These are phyloP conservation scores for Mus spicilegus DNA, from an alignment of 2,113 vertebrate species.

Conservation along the genomic window DNA sequence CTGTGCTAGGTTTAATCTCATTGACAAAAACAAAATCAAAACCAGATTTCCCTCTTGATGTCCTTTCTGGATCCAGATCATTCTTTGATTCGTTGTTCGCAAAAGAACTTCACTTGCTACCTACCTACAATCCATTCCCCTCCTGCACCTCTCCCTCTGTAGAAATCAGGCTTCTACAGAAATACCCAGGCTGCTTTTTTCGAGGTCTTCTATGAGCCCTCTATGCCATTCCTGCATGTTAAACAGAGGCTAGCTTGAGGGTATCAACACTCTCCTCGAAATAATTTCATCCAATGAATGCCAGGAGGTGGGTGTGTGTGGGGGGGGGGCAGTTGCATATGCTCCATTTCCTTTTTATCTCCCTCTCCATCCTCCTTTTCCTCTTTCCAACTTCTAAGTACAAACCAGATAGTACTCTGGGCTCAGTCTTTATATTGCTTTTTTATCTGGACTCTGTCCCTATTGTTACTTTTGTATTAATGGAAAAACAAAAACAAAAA, in stretches of 20 bases:
- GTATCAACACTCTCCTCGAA: conserved; percentile 7
- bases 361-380: background rate
- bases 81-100: background rate
- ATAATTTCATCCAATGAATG: background rate
- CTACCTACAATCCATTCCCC: background rate
- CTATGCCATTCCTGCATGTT: background rate
- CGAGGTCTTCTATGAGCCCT: background rate
- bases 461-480: background rate
- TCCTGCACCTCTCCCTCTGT: background rate
- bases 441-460: background rate
- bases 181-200: background rate
- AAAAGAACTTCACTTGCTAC: background rate
- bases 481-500: too few species aligned
- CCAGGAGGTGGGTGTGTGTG: background rate
- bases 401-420: background rate
- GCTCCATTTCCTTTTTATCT: background rate
- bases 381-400: background rate
- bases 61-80: background rate
- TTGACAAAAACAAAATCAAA: background rate
- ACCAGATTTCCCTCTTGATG: background rate
- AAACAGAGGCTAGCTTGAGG: conserved; percentile 28
- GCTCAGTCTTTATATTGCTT: background rate
- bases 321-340: too few species aligned
- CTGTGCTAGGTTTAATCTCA: background rate
- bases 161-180: background rate